phyloP scores from a whole-genome alignment of 2,797 vertebrate genomes.

The Acanthopagrus latus region DNA sequence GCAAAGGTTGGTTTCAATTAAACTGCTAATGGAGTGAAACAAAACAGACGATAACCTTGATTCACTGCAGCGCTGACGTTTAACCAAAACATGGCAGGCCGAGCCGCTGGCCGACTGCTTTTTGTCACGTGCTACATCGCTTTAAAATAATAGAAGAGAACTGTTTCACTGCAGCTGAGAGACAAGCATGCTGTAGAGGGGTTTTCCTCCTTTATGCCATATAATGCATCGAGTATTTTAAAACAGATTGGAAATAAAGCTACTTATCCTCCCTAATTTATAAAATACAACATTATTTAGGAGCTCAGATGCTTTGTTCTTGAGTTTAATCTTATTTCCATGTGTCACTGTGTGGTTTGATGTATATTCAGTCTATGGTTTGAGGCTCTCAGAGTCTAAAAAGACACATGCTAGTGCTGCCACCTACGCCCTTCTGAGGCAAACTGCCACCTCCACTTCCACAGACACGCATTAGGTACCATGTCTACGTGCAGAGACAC shows the following conservation, averaged over 20 bases:
- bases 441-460: slow-evolving; percentile 20
- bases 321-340: background rate
- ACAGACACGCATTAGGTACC: background rate
- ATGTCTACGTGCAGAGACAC: background rate
- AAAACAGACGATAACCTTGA: slow-evolving; percentile 60
- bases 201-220: slow-evolving; percentile 6
- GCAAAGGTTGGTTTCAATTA: slow-evolving; percentile 65
- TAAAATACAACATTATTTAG: background rate
- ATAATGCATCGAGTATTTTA: background rate
- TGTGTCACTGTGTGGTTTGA: background rate
- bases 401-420: slow-evolving; percentile 68
- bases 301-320: background rate
- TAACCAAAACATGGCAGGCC: slow-evolving; percentile 37
- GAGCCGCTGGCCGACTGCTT: slow-evolving; percentile 23
- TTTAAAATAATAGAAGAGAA: slow-evolving; percentile 7
- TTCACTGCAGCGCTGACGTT: slow-evolving; percentile 35
- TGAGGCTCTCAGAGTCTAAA: background rate
- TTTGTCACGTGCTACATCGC: slow-evolving; percentile 14
- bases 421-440: slow-evolving; percentile 64
- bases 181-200: background rate
- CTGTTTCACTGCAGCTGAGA: background rate
- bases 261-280: background rate
- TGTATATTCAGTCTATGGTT: background rate
- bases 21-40: slow-evolving; percentile 65
- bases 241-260: background rate